Evolutionary conservation across 2,888 invertebrate genomes (phyloP), one percentile per base, ranked within the genome.

Genomic region (Scaptomyza parva): DNA sequence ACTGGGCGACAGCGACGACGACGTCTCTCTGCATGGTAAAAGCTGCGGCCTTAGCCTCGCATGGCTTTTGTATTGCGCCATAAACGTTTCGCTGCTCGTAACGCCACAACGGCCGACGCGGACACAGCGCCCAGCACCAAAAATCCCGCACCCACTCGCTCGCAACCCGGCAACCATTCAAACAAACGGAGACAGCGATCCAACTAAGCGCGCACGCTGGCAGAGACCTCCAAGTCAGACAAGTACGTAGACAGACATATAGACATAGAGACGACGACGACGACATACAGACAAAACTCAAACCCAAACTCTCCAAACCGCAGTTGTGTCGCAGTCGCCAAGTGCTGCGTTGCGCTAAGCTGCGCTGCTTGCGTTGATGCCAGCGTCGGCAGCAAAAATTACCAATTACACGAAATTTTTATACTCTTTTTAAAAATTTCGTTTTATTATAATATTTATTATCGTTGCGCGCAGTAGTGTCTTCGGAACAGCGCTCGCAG

Each of bases 51-150:
- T 74, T 78, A 81, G 78, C 65, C 88, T 88, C 90, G 91, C 90
- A 90, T 89, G 91, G 91, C 91, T 91, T 91, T 91, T 91, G 91
- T 91, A 91, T 91, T 90, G 91, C 89, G 90, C 90, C 91, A 91
- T 91, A 91, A 91, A 91, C 91, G 91, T 90, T 91, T 89, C 89
- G 91, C 91, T 91, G 91, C 90, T 91, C 91, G 91, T 91, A 91
- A 91, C 91, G 91, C 91, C 90, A 83, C 82, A 91, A 91, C 91
- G 91, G 90, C 90, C 90, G 91, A 90, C 89, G 90, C 84, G 88
- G 84, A 87, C 82, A 81, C 74, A 74, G 78, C 74, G 74, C 74
- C 78, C 53, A 70, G 43, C 58, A 68, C 26, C 63, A 62, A 51
- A 70, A 47, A 63, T 22, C 40, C 41, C 58, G 58, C 59, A 73